Evolutionary conservation across 2,113 vertebrate species (phyloP).

Genomic region (rat (Rattus norvegicus)): GRCr8 NC_086025.1:116983001-116983500

Average conservation of each 20-base stretch:
- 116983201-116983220: background rate
- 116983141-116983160: too few species aligned
- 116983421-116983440: rapidly evolving
- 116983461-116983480: background rate
- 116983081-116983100: background rate
- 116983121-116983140: background rate
- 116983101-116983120: background rate
- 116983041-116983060: background rate
- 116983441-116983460: background rate
- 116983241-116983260: background rate
- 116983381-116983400: rapidly evolving
- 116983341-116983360: too few species aligned
- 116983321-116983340: background rate
- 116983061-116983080: background rate
- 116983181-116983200: background rate
- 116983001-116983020: background rate
- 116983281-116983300: background rate
- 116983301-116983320: background rate
- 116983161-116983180: background rate
- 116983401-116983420: rapidly evolving
- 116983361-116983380: background rate
- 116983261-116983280: background rate
- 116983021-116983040: background rate
- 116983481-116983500: background rate
- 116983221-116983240: background rate